phyloP scores from a whole-genome alignment of 2,888 invertebrate species.

The Troides oblongomaculatus region DNA sequence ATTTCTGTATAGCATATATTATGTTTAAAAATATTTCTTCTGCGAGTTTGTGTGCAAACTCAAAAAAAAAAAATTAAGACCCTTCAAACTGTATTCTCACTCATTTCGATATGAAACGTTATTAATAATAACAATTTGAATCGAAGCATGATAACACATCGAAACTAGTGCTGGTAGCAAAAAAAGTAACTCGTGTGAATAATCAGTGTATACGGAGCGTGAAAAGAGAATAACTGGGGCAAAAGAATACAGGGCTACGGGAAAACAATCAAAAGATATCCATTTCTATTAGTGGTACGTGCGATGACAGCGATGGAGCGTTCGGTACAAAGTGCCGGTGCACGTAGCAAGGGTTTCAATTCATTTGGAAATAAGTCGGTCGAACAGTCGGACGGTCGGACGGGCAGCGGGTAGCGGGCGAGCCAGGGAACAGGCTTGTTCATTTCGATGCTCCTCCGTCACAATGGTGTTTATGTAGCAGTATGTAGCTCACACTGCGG shows the following conservation, averaged over 20 bases:
- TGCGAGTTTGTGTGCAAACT: no score
- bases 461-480: conserved; percentile 4
- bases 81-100: no score
- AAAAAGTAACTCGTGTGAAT: no score
- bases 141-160: no score
- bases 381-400: conserved; percentile 35
- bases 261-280: conserved; percentile 12
- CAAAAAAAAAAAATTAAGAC: no score
- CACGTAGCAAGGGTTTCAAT: conserved; percentile 35
- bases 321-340: conserved; percentile 16
- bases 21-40: no score
- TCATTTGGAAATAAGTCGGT: conserved; percentile 49
- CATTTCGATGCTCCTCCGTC: conserved; percentile 12
- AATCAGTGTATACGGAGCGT: no score
- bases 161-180: no score
- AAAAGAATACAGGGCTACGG: background rate
- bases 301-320: conserved; percentile 1
- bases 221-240: background rate
- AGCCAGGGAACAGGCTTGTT: conserved; percentile 9
- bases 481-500: background rate
- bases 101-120: no score
- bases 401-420: background rate
- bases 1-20: no score
- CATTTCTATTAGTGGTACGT: conserved; percentile 12
- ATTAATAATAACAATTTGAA: no score